These are phyloP conservation scores for Tipula vernalis DNA, from an alignment of 2,888 invertebrate genomes.

Conservation along the genomic window DNA sequence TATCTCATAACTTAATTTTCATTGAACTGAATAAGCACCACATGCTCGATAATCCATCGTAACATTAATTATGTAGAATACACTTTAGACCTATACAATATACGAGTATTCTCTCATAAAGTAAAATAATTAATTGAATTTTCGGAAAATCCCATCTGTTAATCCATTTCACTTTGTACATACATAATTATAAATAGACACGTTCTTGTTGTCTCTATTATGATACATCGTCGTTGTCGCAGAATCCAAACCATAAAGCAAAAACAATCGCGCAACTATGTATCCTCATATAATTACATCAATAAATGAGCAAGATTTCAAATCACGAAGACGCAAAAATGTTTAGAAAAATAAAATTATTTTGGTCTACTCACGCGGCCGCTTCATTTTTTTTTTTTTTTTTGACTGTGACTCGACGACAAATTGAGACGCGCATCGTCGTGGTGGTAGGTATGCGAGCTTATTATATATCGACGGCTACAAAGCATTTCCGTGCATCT, in stretches of 20 bases:
- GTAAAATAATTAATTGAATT: neutral
- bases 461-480: too few relatives aligned
- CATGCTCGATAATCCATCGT: neutral
- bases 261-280: neutral
- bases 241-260: neutral
- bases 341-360: neutral
- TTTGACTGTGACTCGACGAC: neutral
- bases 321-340: neutral
- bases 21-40: neutral
- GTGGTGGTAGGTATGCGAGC: neutral
- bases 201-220: neutral
- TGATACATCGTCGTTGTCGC: neutral
- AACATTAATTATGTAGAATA: neutral
- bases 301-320: neutral
- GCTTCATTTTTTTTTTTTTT: neutral
- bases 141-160: constrained; percentile 4
- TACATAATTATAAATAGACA: neutral
- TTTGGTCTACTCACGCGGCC: neutral
- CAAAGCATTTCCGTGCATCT: too few relatives aligned
- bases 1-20: neutral
- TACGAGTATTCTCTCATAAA: neutral
- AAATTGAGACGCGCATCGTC: neutral
- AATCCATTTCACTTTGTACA: neutral
- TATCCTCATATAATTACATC: neutral
- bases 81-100: too few relatives aligned